Evolutionary conservation across 2,797 vertebrate genomes (phyloP).

Genomic region (Diplodus sargus): DNA sequence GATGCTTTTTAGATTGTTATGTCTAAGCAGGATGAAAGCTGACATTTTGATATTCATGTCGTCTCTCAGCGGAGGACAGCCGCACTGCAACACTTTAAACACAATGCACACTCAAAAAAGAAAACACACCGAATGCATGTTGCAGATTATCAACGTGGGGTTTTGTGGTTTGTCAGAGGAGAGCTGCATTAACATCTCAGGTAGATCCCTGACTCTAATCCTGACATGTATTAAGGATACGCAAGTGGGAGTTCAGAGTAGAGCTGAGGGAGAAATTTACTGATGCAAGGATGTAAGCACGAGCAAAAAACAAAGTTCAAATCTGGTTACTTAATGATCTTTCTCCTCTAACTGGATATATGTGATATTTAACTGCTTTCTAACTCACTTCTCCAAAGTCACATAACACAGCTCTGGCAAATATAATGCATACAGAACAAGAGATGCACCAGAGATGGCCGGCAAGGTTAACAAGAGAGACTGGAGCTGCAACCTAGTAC

Average conservation of each 20-base stretch:
- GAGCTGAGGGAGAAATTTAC: background rate
- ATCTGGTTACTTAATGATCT: background rate
- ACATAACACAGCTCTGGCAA: no score
- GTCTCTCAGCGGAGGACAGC: constrained; percentile 16
- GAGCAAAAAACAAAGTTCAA: background rate
- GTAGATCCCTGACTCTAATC: constrained; percentile 3
- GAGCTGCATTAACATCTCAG: background rate
- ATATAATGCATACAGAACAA: no score
- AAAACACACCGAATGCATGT: constrained; percentile 3
- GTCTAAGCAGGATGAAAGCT: constrained; percentile 29
- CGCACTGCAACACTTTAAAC: constrained; percentile 2
- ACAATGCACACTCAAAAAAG: constrained; percentile 18
- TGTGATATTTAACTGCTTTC: no score
- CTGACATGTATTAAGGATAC: background rate
- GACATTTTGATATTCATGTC: constrained; percentile 52
- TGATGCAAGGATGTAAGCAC: background rate
- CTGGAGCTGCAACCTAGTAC: no score
- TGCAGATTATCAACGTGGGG: constrained; percentile 14
- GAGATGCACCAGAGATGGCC: no score
- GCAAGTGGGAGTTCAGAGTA: background rate
- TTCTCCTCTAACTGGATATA: no score
- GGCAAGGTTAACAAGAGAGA: no score
- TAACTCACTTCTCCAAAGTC: no score
- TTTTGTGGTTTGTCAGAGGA: constrained; percentile 7
- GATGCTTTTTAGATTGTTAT: constrained; percentile 46